Conservation (phyloP, 2,888 invertebrate genomes). For the Bellardia bayeri region DNA sequence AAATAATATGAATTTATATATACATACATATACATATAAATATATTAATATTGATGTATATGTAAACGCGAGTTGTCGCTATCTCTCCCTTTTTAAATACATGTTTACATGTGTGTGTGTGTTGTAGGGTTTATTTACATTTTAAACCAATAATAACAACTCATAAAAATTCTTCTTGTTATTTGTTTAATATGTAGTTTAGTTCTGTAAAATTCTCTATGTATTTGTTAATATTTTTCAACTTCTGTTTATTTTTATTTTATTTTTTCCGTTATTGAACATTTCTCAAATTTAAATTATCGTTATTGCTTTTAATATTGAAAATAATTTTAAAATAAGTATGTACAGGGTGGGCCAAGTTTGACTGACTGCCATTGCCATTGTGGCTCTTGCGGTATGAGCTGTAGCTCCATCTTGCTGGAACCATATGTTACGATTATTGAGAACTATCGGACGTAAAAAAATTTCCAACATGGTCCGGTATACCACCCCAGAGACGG, state of each 20-base stretch:
- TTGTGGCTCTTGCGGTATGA: too few species aligned
- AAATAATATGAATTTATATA: slow-evolving; percentile 11
- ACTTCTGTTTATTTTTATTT: background rate
- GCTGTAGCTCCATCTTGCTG: too few species aligned
- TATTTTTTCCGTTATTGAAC: background rate
- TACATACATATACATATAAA: too few species aligned
- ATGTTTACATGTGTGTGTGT: background rate
- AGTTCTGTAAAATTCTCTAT: background rate
- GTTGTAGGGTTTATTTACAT: slow-evolving; percentile 19
- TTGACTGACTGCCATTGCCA: too few species aligned
- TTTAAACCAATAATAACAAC: slow-evolving; percentile 13
- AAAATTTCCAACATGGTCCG: too few species aligned
- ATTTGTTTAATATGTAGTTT: background rate
- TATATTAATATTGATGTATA: background rate
- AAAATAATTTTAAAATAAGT: too few species aligned
- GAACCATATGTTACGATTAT: too few species aligned
- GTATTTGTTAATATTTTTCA: slow-evolving; percentile 9
- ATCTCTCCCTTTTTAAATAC: background rate
- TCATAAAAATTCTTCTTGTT: background rate
- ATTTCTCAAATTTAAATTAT: background rate
- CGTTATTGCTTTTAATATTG: background rate
- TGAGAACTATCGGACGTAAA: too few species aligned
- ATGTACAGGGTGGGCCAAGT: too few species aligned
- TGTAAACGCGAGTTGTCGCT: background rate
- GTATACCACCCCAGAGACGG: too few species aligned